These are phyloP conservation scores for Ictidomys tridecemlineatus DNA, from an alignment of 2,113 vertebrate species.

Conservation along the genomic window DNA sequence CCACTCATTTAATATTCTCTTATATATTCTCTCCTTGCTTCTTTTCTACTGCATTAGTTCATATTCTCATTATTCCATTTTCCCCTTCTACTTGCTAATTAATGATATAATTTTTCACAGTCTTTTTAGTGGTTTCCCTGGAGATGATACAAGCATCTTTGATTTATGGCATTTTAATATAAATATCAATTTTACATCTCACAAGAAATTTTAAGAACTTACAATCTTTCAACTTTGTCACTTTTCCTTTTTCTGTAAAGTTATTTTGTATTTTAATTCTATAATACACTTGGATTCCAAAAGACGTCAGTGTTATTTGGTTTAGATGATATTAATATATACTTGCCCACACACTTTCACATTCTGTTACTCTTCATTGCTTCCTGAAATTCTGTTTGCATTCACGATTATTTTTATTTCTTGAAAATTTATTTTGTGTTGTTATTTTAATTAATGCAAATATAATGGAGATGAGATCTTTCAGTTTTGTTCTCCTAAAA, in stretches of 20 bases:
- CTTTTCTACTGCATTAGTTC: neutral
- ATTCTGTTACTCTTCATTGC: neutral
- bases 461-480: neutral
- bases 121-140: neutral
- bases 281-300: neutral
- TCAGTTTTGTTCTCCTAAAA: neutral
- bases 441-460: neutral
- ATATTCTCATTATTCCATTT: constrained; percentile 38
- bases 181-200: constrained; percentile 38
- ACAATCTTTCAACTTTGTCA: neutral
- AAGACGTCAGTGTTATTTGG: neutral
- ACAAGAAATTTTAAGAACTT: neutral
- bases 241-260: neutral
- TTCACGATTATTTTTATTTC: neutral
- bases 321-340: constrained; percentile 20
- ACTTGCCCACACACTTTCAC: neutral
- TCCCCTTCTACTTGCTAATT: neutral
- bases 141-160: neutral
- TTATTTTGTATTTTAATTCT: constrained; percentile 20
- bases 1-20: neutral
- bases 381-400: constrained; percentile 16
- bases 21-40: neutral
- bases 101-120: neutral
- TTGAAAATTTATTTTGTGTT: neutral
- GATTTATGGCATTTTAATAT: neutral